Conservation (phyloP, 2,797 vertebrate species). For the Peromyscus aztecus region DNA sequence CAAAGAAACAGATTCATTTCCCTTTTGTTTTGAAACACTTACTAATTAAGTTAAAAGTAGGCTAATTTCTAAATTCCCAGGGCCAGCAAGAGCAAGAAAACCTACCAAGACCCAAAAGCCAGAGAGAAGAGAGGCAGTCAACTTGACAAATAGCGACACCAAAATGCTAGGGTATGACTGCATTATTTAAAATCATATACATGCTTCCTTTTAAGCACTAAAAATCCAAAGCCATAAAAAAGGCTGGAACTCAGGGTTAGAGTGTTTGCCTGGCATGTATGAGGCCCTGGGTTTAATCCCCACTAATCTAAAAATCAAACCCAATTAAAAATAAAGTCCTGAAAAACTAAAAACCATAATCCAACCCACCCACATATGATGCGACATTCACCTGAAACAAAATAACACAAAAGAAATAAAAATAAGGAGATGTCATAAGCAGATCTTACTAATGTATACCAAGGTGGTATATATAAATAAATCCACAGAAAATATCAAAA, state of each 20-base stretch:
- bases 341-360: background rate
- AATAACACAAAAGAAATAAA: slow-evolving; percentile 42
- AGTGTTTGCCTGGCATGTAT: background rate
- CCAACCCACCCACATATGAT: background rate
- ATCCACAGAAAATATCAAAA: background rate
- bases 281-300: background rate
- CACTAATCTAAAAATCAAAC: background rate
- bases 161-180: background rate
- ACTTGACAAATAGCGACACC: background rate
- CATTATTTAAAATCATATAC: background rate
- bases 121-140: background rate
- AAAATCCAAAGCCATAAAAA: slow-evolving; percentile 15
- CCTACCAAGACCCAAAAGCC: background rate
- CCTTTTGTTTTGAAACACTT: slow-evolving; percentile 57
- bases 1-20: slow-evolving; percentile 33
- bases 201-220: slow-evolving; percentile 51
- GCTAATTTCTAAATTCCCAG: slow-evolving; percentile 62
- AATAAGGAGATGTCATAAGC: background rate
- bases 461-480: background rate
- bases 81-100: background rate
- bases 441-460: background rate
- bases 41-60: slow-evolving; percentile 69
- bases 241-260: background rate
- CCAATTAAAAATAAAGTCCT: background rate
- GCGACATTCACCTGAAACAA: slow-evolving; percentile 44